Conservation (phyloP, 1,140 invertebrate species). For the Heterodera schachtii region DNA sequence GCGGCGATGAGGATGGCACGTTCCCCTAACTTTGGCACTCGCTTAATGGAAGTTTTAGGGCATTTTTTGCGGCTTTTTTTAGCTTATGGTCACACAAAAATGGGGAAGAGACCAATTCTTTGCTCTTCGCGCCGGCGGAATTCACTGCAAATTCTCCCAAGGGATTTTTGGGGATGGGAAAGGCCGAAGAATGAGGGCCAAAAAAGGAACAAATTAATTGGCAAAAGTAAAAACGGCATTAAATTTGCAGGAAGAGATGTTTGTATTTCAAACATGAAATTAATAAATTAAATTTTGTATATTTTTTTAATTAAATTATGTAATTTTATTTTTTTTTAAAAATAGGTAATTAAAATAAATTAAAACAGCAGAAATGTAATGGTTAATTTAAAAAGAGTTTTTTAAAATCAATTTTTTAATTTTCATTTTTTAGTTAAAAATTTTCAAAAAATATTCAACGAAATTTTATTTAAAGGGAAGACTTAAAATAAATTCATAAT, state of each 20-base stretch:
- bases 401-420: no score
- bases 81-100: background rate
- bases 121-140: background rate
- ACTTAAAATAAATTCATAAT: no score
- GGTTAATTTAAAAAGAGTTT: no score
- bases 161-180: background rate
- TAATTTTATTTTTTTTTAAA: no score
- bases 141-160: background rate
- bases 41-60: background rate
- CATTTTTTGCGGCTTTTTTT: background rate
- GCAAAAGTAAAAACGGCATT: background rate
- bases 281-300: no score
- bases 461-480: no score
- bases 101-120: background rate
- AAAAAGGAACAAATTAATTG: conserved; percentile 2
- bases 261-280: no score
- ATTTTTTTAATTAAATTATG: background rate
- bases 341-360: no score
- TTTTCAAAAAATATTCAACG: no score
- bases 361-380: no score
- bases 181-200: background rate
- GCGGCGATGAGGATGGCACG: no score
- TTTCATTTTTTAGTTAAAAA: no score
- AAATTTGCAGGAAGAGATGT: background rate
- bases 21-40: background rate